Evolutionary conservation across 2,797 vertebrate species (phyloP).

Genomic region (Lagocephalus sceleratus): DNA sequence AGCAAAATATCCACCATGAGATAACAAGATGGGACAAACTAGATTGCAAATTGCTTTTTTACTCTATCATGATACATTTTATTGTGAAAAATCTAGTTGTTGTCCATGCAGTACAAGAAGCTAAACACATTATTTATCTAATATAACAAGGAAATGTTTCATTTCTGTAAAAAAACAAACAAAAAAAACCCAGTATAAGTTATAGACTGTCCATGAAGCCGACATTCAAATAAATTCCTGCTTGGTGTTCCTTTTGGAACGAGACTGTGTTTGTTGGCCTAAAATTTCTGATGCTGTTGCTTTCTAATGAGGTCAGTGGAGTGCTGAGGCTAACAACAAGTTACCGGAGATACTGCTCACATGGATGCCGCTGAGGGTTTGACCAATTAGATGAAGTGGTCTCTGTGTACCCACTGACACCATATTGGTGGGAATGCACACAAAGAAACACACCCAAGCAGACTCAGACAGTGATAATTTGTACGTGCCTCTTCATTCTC

Average conservation of each 20-base stretch:
- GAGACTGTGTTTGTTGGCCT: constrained; percentile 14
- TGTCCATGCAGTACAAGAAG: background rate
- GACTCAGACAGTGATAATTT: constrained; percentile 10
- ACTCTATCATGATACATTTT: no score
- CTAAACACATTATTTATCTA: background rate
- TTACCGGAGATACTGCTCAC: constrained; percentile 29
- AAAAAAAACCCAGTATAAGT: no score
- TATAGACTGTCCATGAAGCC: no score
- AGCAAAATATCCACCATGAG: background rate
- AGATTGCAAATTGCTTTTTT: background rate
- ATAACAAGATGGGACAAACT: constrained; percentile 1
- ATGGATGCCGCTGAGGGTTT: constrained; percentile 17
- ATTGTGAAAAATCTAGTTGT: no score
- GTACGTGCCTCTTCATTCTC: constrained; percentile 23
- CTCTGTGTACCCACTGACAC: constrained; percentile 25
- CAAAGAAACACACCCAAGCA: background rate
- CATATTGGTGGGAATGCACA: background rate
- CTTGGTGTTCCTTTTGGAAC: constrained; percentile 9
- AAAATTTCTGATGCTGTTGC: constrained; percentile 30
- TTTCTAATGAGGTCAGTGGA: constrained; percentile 59
- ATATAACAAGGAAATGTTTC: no score
- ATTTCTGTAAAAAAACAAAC: no score
- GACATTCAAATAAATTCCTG: constrained; percentile 6
- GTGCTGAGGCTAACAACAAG: constrained; percentile 39
- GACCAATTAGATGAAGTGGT: constrained; percentile 53